Percentiles rank a stretch among this genome's conserved stretches.
Evolutionary conservation across 2,888 invertebrate genomes (phyloP).

Genomic region (Cotesia congregata): DNA sequence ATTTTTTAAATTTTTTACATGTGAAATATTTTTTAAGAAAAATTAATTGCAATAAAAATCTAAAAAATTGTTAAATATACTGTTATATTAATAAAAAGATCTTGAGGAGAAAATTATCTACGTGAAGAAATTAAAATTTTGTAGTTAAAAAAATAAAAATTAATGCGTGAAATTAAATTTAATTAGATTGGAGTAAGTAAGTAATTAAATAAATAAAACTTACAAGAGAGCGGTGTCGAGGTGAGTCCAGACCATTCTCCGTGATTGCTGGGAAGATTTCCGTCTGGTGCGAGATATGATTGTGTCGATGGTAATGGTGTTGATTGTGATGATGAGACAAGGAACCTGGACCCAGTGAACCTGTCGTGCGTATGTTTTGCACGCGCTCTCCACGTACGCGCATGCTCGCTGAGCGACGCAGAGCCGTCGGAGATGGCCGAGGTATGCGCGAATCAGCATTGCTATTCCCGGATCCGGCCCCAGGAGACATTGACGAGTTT

Average conservation of each 20-base stretch:
- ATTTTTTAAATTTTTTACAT: too few relatives aligned
- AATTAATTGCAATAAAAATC: too few relatives aligned
- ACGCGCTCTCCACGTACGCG: slow-evolving; percentile 77
- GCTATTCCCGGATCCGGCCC: slow-evolving; percentile 42
- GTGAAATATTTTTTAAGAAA: too few relatives aligned
- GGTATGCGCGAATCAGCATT: slow-evolving; percentile 71
- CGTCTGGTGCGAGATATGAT: slow-evolving; percentile 58
- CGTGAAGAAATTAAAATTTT: too few relatives aligned
- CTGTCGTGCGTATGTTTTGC: slow-evolving; percentile 51
- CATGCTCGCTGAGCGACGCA: slow-evolving; percentile 78
- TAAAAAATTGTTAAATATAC: too few relatives aligned
- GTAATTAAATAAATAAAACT: slow-evolving; percentile 47
- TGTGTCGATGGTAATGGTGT: slow-evolving; percentile 51
- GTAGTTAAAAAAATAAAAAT: too few relatives aligned
- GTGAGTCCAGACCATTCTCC: slow-evolving; percentile 73
- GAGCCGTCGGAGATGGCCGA: slow-evolving; percentile 68
- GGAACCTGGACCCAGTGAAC: slow-evolving; percentile 19
- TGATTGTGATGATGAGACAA: slow-evolving; percentile 45
- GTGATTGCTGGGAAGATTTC: slow-evolving; percentile 76
- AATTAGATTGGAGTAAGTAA: too few relatives aligned
- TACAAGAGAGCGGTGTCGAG: slow-evolving; percentile 64
- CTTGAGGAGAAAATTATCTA: too few relatives aligned
- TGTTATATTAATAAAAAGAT: too few relatives aligned
- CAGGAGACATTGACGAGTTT: neutral
- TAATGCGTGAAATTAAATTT: too few relatives aligned